Evolutionary conservation across 1,140 invertebrate species (phyloP), one percentile per base, ranked within the genome.

Genomic region (Heliconius hermathena): DNA sequence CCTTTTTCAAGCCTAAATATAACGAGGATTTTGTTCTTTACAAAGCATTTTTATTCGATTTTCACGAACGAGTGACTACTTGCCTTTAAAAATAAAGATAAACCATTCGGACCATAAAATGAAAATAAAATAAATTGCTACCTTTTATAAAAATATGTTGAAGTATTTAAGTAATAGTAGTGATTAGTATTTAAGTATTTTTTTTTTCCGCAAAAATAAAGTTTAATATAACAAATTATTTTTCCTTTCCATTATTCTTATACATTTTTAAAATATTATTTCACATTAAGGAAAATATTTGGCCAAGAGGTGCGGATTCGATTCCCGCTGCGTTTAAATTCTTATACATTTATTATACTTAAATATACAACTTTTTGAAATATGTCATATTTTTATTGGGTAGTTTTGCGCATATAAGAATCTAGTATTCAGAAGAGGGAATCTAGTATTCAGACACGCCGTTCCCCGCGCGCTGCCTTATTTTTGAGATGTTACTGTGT

Each of bases 81-180:
- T 18, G 33, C n/a, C 71, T 72, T 72, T n/a, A 72, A n/a, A 72
- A 6, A 16, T 16, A 8, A 8, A 36, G 5, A 38, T 72, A 72
- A 72, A 20, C 16, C 18, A 20, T 38, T 72, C 8, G 36, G 18
- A 4, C 16, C 71, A 38, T 72, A 46, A 16, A 46, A 46, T 46
- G 41, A 46, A 46, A 46, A 46, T 71, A 72, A 72, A 41, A 72
- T 38, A 72, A 72, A 72, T 72, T 22, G 33, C 22, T 26, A 29
- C 22, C 9, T 9, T 66, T 29, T 29, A 29, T 29, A 66, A 29
- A 29, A 66, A 66, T 66, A 66, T 66, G 16, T 66, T 29, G 11
- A 29, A 66, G 5, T 66, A 66, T 66, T 26, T 11, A 29, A 16
- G 11, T 29, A 26, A 29, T 29, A 66, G 26, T 29, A 29, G 11